A percentile compares a stretch with the other conserved stretches of the same genome.
phyloP scores from a whole-genome alignment of 2,797 vertebrate species.

The Peromyscus nudipes region DNA sequence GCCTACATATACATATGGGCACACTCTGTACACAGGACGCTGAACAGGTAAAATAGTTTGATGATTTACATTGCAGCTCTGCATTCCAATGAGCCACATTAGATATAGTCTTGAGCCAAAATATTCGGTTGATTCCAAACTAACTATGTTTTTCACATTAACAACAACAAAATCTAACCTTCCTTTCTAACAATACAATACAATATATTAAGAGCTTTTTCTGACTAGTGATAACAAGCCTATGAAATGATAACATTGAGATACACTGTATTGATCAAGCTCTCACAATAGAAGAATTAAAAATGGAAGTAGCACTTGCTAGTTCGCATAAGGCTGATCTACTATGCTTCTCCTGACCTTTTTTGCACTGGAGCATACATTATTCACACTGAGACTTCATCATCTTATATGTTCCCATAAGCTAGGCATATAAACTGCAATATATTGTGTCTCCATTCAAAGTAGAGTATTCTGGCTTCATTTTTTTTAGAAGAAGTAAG shows the following conservation, averaged over 20 bases:
- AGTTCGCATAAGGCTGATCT: neutral
- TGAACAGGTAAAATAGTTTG: neutral
- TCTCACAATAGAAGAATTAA: neutral
- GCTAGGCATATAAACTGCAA: constrained; percentile 57
- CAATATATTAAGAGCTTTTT: constrained; percentile 34
- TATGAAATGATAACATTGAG: constrained; percentile 14
- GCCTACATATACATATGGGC: neutral
- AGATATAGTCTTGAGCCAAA: neutral
- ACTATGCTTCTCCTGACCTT: constrained; percentile 11
- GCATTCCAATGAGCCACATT: neutral
- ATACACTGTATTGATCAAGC: neutral
- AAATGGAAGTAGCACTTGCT: neutral
- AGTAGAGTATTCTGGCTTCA: constrained; percentile 40
- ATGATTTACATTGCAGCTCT: neutral
- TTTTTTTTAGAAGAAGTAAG: constrained; percentile 17
- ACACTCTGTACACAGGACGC: neutral
- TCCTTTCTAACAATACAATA: constrained; percentile 20
- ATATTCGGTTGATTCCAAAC: neutral
- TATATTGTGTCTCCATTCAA: constrained; percentile 55
- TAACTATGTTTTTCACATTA: constrained; percentile 48
- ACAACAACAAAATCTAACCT: constrained; percentile 15
- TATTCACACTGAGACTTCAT: constrained; percentile 49
- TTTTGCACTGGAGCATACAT: constrained; percentile 26
- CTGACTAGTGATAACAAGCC: neutral
- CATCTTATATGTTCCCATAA: constrained; percentile 41